phyloP scores from a whole-genome alignment of 2,113 vertebrate species.

The Colaptes auratus region DNA sequence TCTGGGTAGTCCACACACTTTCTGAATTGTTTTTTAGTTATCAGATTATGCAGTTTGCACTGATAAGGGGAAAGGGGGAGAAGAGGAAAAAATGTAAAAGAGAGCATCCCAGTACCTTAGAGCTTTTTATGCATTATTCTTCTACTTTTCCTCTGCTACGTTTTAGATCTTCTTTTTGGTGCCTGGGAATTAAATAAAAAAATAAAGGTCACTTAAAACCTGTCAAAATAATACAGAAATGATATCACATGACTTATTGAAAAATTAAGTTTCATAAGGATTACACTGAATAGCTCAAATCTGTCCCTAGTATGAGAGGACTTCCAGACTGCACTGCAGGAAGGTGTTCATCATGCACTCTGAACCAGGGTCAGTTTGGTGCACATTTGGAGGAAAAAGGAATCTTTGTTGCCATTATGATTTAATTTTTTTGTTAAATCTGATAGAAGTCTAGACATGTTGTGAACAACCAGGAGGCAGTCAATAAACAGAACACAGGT shows the following conservation, averaged over 20 bases:
- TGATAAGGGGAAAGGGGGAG: background rate
- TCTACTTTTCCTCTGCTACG: background rate
- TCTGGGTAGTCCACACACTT: background rate
- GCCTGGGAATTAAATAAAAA: background rate
- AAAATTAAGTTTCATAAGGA: background rate
- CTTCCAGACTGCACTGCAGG: background rate
- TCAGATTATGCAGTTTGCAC: background rate
- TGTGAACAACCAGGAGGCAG: background rate
- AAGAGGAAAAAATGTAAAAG: too few relatives aligned
- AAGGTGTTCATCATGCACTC: background rate
- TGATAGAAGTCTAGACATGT: background rate
- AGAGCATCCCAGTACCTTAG: background rate
- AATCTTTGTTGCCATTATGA: background rate
- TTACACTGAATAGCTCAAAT: background rate
- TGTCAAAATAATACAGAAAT: background rate
- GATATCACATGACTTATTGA: background rate
- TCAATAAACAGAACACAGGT: background rate
- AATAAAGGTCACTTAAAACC: background rate
- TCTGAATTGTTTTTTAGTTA: background rate
- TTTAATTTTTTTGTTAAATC: background rate
- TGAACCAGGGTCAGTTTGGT: background rate
- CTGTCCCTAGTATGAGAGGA: background rate
- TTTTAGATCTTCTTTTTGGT: background rate
- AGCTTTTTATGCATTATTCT: accelerated
- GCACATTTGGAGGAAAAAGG: background rate